phyloP scores from a whole-genome alignment of 2,888 invertebrate genomes.

The Selenia dentaria region DNA sequence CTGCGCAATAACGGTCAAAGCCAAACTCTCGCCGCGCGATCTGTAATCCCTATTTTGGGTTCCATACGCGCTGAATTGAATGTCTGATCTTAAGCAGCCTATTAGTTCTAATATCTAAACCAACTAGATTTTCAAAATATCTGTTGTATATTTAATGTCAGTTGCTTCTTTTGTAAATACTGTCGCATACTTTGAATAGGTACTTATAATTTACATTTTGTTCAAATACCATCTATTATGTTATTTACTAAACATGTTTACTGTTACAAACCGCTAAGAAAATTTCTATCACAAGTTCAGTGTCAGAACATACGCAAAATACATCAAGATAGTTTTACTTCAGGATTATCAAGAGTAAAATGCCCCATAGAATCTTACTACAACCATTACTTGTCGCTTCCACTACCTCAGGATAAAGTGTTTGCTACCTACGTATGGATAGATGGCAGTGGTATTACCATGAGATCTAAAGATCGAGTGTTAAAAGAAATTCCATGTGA shows the following conservation, averaged over 20 bases:
- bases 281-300: background rate
- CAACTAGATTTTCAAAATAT: constrained; percentile 17
- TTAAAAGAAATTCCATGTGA: constrained; percentile 84
- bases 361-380: constrained; percentile 51
- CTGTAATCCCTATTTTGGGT: too few relatives aligned
- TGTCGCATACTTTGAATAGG: too few relatives aligned
- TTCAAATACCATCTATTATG: constrained; percentile 10
- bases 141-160: too few relatives aligned
- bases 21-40: too few relatives aligned
- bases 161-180: too few relatives aligned
- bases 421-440: constrained; percentile 92
- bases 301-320: constrained; percentile 21
- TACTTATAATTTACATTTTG: too few relatives aligned
- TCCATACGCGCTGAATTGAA: too few relatives aligned
- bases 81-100: too few relatives aligned
- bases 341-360: constrained; percentile 41
- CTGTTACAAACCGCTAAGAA: constrained; percentile 5
- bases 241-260: constrained; percentile 14
- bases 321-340: constrained; percentile 41
- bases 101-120: constrained; percentile 18
- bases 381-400: constrained; percentile 66
- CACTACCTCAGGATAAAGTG: constrained; percentile 81
- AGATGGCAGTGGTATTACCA: constrained; percentile 89
- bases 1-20: too few relatives aligned
- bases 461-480: constrained; percentile 88